Evolutionary conservation across 1,140 invertebrate genomes (phyloP), one percentile per base, ranked within the genome.

Genomic region (Choristoneura fumiferana): DNA sequence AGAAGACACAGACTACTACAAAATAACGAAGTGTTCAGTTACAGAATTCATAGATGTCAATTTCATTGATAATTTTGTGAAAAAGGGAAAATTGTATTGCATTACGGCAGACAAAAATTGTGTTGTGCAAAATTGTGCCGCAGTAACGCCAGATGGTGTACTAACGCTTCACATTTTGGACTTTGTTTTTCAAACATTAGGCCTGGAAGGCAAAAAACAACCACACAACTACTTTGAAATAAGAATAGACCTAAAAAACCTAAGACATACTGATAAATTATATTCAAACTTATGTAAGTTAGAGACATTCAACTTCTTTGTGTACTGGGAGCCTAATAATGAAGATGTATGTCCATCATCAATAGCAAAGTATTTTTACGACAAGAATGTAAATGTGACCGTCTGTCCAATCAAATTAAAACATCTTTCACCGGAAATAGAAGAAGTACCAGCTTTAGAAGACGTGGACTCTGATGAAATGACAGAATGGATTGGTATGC

Each of bases 401-500:
- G 57, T 71, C 8, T 68, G 75, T 18, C 63, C 64, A 8, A 33
- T 81, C 10, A 29, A 65, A 29, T 43, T 67, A 4, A 67, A 58
- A 22, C 66, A 55, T 49, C 0, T 87, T 14, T 60, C 62, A 14
- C 79, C 85, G 14, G 13, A 63, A 14, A 69, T 87, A n/a, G 60
- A 55, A 1, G 61, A 73, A 72, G 65, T 88, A 43, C 84, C 85
- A n/a, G 67, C 72, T 29, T 37, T 85, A 49, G 57, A 69, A 22
- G 76, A 77, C 59, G 58, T 65, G 13, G 73, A 83, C 22, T 56
- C 77, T 33, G 74, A 78, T 8, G 84, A 85, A 61, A 57, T 88
- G 22, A 73, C 77, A 8, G 85, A 87, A 73, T 88, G 85, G 85
- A 62, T 83, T 12, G 85, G 84, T 4, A 76, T 88, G 73, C 36